Evolutionary conservation across 2,888 invertebrate species (phyloP).

Genomic region (Oligia fasciuncula): DNA sequence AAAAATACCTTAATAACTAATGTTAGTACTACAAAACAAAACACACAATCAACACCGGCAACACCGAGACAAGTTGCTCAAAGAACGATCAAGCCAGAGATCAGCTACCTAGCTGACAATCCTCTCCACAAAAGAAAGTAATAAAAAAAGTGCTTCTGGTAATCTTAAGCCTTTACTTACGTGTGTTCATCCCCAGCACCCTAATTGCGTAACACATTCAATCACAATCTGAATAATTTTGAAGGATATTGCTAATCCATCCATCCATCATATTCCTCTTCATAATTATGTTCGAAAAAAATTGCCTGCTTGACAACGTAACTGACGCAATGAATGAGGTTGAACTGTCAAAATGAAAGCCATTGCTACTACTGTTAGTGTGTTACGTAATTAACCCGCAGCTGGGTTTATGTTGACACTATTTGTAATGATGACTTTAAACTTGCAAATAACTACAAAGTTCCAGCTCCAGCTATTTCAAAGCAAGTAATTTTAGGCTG

Average conservation of each 20-base stretch:
- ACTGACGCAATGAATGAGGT: background rate
- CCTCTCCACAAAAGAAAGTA: too few species aligned
- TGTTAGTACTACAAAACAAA: too few species aligned
- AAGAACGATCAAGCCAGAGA: too few species aligned
- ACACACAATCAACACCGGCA: too few species aligned
- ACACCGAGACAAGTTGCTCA: too few species aligned
- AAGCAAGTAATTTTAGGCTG: background rate
- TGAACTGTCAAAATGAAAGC: background rate
- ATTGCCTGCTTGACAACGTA: background rate
- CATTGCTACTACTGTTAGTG: background rate
- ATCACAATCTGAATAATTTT: background rate
- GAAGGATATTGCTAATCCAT: background rate
- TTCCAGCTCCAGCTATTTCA: background rate
- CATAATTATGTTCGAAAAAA: background rate
- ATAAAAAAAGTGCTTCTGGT: background rate
- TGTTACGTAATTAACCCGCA: background rate
- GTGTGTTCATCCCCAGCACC: background rate
- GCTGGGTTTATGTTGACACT: background rate
- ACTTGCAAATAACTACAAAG: background rate
- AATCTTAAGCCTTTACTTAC: background rate
- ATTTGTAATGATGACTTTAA: background rate
- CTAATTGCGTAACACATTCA: background rate
- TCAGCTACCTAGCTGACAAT: too few species aligned
- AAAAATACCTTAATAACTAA: too few species aligned
- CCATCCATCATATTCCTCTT: too few species aligned